Base-by-base conservation (phyloP, 2,113 vertebrate species). In the Leuciscus idus region DNA sequence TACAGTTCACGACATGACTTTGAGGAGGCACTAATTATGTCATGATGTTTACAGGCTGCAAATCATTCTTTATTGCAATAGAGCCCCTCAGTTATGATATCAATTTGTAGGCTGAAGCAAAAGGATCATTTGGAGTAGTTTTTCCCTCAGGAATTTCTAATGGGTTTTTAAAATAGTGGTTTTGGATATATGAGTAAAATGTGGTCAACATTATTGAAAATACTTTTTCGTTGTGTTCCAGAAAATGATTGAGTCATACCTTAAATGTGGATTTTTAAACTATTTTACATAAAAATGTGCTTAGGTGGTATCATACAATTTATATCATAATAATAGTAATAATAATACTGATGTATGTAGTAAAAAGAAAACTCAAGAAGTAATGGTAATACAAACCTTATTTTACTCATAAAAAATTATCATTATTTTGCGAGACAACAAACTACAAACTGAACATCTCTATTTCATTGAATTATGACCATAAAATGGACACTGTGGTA, bases 81-180 rank as follows among this genome's bases (percentile, higher is more conserved):
- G 70, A 73, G 70, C 36, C 68, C 36, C 43, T 72, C 4, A 43
- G 70, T 43, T 73, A 73, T 73, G 10, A 73, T 43, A 39, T 73
- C 19, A n/a, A 23, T 43, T 73, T 43, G 36, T n/a, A 43, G 70
- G 70, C 36, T 36, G 39, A 70, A 11, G 36, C 19, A 21, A 21
- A 72, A 43, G 68, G 68, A 43, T 72, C 2, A 23, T 43, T 39
- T 11, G 21, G 0, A 2, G 43, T n/a, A 10, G 68, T 43, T 72
- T 43, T 39, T 11, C 68, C 33, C 33, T 72, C 19, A 72, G 68
- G 68, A 43, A 43, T 72, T 11, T 39, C 33, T 72, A 72, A 72
- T 72, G 36, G 33, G 19, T 43, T 72, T 72, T 43, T 72, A 72
- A 72, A 72, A 43, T 12, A 72, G 21, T 72, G 68, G 36, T 43